Conservation (phyloP, 2,113 vertebrate genomes). For the Albula goreensis region DNA sequence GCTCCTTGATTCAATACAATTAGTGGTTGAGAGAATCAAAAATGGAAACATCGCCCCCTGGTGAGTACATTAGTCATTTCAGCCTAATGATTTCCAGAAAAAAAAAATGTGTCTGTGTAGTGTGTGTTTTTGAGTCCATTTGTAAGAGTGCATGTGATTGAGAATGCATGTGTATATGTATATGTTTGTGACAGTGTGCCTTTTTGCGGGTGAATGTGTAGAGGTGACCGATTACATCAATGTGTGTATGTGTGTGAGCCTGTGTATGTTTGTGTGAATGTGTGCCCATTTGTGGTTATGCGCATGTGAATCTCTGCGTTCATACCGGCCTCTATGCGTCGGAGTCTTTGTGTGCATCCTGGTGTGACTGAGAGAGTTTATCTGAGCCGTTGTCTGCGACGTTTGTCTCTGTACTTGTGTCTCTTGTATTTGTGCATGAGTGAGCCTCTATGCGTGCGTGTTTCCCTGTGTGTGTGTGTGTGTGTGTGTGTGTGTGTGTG, state of each 20-base stretch:
- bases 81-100: not conserved
- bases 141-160: not conserved
- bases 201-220: too few species aligned
- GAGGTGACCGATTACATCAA: too few species aligned
- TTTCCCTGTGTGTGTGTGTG: not conserved
- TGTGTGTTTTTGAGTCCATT: not conserved
- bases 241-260: too few species aligned
- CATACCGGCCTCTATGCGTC: too few species aligned
- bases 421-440: not conserved
- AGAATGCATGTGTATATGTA: not conserved
- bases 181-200: too few species aligned
- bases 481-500: not conserved
- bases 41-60: constrained; percentile 10
- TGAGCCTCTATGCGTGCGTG: not conserved
- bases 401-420: not conserved
- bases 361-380: not conserved
- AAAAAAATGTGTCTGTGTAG: not conserved
- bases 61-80: not conserved
- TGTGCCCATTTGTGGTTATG: not conserved
- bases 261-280: not conserved
- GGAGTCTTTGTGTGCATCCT: not conserved
- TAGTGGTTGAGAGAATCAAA: not conserved
- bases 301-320: not conserved
- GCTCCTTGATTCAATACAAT: not conserved
- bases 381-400: not conserved